Base-by-base conservation (phyloP, 2,888 invertebrate species). In the Tyria jacobaeae region DNA sequence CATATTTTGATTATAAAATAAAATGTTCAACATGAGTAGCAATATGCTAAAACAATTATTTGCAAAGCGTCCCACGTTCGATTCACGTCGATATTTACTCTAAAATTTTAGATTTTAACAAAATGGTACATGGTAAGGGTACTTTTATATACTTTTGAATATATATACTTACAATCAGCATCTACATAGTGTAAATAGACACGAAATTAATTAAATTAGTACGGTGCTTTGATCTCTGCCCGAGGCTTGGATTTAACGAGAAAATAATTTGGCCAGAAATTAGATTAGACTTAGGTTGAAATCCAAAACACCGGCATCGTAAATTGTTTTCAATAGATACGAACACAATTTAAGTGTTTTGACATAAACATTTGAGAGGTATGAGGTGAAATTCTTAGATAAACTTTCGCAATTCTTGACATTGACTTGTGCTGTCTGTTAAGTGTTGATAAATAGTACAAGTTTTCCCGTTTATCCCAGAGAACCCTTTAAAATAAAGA, bases 141-240 rank as follows among this genome's bases (percentile, higher is more conserved):
- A 50, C 57, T 62, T n/a, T n/a, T n/a, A 65, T 72, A 67, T 56
- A 57, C 47, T 51, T 31, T 57, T 53, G 37, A 14, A 63, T 57
- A 62, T 39, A 64, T 60, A 24, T 21, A 64, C 34, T 60, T 65
- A 59, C 62, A 44, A 66, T 69, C 50, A 64, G 67, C 55, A 67
- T 70, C 64, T 57, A 60, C 54, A 60, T 68, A 60, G 73, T 56
- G 51, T 64, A 68, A 60, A 68, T 65, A 70, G 66, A 72, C 63
- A 76, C 73, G 73, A 78, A 80, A 77, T 79, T 82, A 82, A 85
- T 82, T 80, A 70, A 82, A 79, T 80, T 70, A 79, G 70, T 74
- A 71, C 71, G 66, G 58, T 66, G 66, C 76, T 84, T 83, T 80
- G 81, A 83, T 81, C 78, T 75, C 60, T 55, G 66, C 71, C 66